Evolutionary conservation across 2,888 invertebrate species (phyloP).

Genomic region (Automeris io): DNA sequence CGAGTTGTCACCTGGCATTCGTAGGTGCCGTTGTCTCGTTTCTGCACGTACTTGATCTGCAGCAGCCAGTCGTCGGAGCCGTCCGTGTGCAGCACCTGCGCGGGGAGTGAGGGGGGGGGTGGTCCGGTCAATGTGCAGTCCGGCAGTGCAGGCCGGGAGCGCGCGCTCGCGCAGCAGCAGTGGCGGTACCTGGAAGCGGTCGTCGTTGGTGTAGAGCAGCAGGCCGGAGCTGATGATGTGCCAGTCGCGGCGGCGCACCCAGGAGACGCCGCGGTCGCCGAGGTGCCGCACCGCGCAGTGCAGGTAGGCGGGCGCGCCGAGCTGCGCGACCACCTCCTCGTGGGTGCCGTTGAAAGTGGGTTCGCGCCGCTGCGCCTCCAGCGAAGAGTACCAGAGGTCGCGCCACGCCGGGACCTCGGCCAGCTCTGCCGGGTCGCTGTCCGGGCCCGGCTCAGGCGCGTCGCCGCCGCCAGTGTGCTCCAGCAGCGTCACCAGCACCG

Average conservation of each 20-base stretch:
- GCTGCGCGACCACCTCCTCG: slow-evolving; percentile 85
- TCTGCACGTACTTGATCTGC: slow-evolving; percentile 94
- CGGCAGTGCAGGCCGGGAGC: not conserved
- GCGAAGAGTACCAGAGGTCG: slow-evolving; percentile 77
- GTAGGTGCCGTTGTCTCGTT: slow-evolving; percentile 93
- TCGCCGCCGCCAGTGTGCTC: slow-evolving; percentile 12
- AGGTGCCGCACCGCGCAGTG: slow-evolving; percentile 87
- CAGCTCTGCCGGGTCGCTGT: slow-evolving; percentile 33
- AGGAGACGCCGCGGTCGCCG: slow-evolving; percentile 87
- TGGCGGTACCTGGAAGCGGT: slow-evolving; percentile 80
- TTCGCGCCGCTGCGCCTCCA: slow-evolving; percentile 60
- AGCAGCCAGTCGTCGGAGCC: slow-evolving; percentile 94
- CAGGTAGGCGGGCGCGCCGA: slow-evolving; percentile 86
- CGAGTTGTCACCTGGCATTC: slow-evolving; percentile 86
- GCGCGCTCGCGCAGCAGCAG: not conserved
- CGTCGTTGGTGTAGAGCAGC: slow-evolving; percentile 94
- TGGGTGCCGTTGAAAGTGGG: slow-evolving; percentile 83
- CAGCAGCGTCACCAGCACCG: slow-evolving; percentile 12
- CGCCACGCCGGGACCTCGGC: slow-evolving; percentile 76
- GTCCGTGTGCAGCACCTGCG: slow-evolving; percentile 84
- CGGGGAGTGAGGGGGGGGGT: no score
- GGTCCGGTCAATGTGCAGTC: no score
- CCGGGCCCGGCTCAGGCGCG: slow-evolving; percentile 21
- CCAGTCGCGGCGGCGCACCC: slow-evolving; percentile 95
- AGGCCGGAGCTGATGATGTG: slow-evolving; percentile 94